These are phyloP conservation scores for Uloborus diversus DNA, from an alignment of 1,140 invertebrate genomes.

Conservation along the genomic window DNA sequence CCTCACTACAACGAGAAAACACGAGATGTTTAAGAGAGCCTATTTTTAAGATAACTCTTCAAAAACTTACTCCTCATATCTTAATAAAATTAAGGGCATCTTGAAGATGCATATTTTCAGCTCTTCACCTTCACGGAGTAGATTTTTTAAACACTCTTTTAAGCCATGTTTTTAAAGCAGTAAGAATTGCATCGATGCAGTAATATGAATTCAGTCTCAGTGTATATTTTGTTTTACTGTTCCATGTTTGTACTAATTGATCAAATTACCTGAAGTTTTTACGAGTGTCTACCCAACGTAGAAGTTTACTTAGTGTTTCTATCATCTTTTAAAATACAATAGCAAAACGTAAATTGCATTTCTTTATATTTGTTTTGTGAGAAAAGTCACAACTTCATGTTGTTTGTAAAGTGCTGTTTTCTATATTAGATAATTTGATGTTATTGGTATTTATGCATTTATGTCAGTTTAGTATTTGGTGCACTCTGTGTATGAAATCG, in stretches of 20 bases:
- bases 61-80: constrained; percentile 24
- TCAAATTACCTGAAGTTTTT: not conserved
- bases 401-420: not conserved
- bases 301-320: not conserved
- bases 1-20: constrained; percentile 45
- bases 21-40: constrained; percentile 32
- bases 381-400: not conserved
- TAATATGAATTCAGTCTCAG: too few relatives aligned
- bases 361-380: not conserved
- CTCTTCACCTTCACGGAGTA: not conserved
- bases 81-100: constrained; percentile 17
- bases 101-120: constrained; percentile 23
- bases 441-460: not conserved
- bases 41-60: constrained; percentile 47
- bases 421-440: not conserved
- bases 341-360: not conserved
- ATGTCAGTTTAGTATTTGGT: constrained; percentile 18
- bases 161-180: not conserved
- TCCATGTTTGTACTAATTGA: not conserved
- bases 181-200: not conserved
- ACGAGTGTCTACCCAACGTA: not conserved
- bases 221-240: not conserved
- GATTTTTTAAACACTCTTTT: constrained; percentile 1
- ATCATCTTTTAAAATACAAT: not conserved
- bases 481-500: not conserved